Base-by-base conservation (phyloP, 2,888 invertebrate genomes). In the Atethmia centrago region DNA sequence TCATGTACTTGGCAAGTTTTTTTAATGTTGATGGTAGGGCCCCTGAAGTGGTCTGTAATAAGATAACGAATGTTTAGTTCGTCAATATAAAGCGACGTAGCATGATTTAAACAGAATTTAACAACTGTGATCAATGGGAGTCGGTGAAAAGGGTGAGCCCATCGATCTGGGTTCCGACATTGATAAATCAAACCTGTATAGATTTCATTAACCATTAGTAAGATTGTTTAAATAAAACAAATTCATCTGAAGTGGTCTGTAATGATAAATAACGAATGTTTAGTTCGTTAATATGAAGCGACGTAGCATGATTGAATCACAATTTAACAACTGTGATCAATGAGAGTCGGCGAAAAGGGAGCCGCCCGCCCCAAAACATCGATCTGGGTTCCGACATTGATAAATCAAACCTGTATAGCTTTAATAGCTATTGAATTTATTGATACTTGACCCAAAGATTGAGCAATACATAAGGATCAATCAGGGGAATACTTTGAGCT, bases 111-210 rank as follows among this genome's bases (percentile, higher is more conserved):
- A 86, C 80, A 85, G 86, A 87, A 88, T 89, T 80, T 78, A 82
- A 72, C 83, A 88, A 84, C 79, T 83, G 72, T 82, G 79, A 88
- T 88, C 88, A 88, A 90, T 90, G 82, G 74, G 79, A 79, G 80
- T 82, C 77, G 72, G 83, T 88, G 87, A 86, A 88, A 88, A 88
- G 85, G 87, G n/a, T n/a, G 82, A n/a, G n/a, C n/a, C n/a, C 83
- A 84, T 84, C 74, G 80, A 85, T 81, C 59, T 53, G 70, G 71
- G 70, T 59, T 66, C 83, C 75, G 76, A 89, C 21, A 92, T 90
- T 88, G 86, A 89, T 83, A 83, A 90, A 92, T 92, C 91, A 90
- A 88, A 85, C 74, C 76, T 53, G 21, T 74, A 47, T 82, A 70
- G 79, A 79, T 82, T 90, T n/a, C n/a, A n/a, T n/a, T n/a, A n/a